Percentiles rank a stretch among this genome's conserved stretches.
Conservation (phyloP, 2,888 invertebrate genomes). For the Adelphocoris suturalis region DNA sequence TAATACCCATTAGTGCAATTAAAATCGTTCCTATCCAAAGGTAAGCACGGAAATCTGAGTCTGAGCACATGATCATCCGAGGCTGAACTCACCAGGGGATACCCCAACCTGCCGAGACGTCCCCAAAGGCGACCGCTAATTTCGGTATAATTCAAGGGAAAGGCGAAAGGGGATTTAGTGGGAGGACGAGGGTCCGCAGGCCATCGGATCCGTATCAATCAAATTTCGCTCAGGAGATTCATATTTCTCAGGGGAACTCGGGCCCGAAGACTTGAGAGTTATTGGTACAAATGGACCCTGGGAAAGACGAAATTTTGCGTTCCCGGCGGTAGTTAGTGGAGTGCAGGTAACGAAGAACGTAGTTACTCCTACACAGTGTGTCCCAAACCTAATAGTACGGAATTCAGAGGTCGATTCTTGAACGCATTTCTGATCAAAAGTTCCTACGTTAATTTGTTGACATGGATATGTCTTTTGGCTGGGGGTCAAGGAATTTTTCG, state of each 20-base stretch:
- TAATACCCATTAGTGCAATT: no score
- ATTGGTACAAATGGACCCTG: constrained; percentile 12
- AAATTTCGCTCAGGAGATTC: constrained; percentile 21
- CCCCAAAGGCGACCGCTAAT: constrained; percentile 19
- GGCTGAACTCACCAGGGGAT: background rate
- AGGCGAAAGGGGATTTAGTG: background rate
- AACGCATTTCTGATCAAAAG: no score
- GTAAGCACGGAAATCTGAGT: background rate
- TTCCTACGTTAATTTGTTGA: no score
- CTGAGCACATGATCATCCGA: background rate
- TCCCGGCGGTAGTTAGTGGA: background rate
- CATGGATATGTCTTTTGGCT: no score
- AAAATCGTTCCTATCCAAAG: background rate
- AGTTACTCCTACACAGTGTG: no score
- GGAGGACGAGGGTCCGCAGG: background rate
- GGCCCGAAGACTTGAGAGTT: background rate
- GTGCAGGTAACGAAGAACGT: background rate
- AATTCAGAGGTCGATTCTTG: no score
- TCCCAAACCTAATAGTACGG: no score
- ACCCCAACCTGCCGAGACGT: constrained; percentile 3
- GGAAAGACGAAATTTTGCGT: background rate
- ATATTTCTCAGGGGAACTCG: constrained; percentile 6
- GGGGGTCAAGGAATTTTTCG: no score
- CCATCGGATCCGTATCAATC: constrained; percentile 46
- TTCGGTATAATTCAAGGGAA: constrained; percentile 33